Conservation (phyloP, 2,113 vertebrate species). For the Hepsetus odoe region DNA sequence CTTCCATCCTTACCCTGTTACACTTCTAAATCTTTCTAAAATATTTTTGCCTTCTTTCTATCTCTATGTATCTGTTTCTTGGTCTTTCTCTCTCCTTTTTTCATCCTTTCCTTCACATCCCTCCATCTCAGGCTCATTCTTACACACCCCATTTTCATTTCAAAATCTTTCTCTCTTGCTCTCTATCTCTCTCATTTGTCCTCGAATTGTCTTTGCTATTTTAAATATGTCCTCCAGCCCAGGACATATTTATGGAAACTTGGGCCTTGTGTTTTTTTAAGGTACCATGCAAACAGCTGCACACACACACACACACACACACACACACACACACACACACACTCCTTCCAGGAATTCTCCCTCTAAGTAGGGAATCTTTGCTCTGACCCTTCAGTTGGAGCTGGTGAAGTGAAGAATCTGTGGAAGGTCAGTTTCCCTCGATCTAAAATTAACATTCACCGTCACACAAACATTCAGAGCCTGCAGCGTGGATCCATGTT, state of each 20-base stretch:
- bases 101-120: neutral
- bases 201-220: slow-evolving; percentile 8
- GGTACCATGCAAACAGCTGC: neutral
- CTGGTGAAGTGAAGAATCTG: neutral
- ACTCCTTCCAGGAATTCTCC: neutral
- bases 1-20: neutral
- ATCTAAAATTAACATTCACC: neutral
- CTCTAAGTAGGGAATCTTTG: neutral
- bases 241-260: slow-evolving; percentile 22
- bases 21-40: neutral
- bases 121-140: neutral
- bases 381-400: neutral
- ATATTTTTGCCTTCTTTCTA: neutral
- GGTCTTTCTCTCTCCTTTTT: neutral
- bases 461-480: neutral
- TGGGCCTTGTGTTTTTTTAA: neutral
- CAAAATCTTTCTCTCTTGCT: neutral
- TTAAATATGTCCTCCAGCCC: neutral
- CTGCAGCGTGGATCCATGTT: no score
- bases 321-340: slow-evolving; percentile 29
- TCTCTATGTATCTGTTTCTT: no score
- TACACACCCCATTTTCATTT: neutral
- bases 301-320: neutral
- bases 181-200: neutral
- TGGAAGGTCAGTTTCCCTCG: neutral